Percentiles rank a stretch among this genome's conserved stretches.
Evolutionary conservation across 1,140 invertebrate species (phyloP).

Genomic region (Lepidurus arcticus): DNA sequence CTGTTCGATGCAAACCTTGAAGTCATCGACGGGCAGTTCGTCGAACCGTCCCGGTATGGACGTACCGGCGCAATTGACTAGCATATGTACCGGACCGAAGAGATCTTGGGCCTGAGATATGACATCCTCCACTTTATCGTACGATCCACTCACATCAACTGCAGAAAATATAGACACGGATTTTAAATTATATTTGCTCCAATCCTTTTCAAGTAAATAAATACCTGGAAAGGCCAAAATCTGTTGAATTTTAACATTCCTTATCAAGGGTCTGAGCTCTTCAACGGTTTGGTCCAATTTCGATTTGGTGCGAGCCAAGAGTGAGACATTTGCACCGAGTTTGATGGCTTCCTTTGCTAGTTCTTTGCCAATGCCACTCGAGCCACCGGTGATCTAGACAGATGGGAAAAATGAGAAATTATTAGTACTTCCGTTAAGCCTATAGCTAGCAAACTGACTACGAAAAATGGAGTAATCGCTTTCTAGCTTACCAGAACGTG

Average conservation of each 20-base stretch:
- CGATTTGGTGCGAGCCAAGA: conserved; percentile 71
- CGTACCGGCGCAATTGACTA: conserved; percentile 86
- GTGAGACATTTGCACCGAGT: conserved; percentile 78
- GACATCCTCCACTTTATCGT: conserved; percentile 55
- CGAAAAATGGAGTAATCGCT: background rate
- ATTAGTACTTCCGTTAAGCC: background rate
- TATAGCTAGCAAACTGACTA: background rate
- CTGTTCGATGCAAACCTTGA: conserved; percentile 50
- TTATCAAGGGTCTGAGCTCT: conserved; percentile 51
- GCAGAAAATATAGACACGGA: conserved; percentile 25
- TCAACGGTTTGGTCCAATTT: conserved; percentile 58
- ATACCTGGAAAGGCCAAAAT: conserved; percentile 57
- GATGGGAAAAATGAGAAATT: background rate
- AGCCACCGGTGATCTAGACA: conserved; percentile 76
- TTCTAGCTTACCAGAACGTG: background rate
- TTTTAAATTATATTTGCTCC: background rate
- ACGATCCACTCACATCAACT: conserved; percentile 65
- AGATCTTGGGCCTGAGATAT: conserved; percentile 56
- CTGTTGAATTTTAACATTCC: conserved; percentile 52
- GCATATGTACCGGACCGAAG: conserved; percentile 72
- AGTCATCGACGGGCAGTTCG: conserved; percentile 63
- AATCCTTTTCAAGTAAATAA: conserved; percentile 5
- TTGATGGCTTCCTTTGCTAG: conserved; percentile 68
- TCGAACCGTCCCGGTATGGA: conserved; percentile 64
- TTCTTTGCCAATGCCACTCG: conserved; percentile 88